A percentile compares a stretch with the other conserved stretches of the same genome.
Conservation (phyloP, 2,888 invertebrate species). For the Caenorhabditis wallacei region DNA sequence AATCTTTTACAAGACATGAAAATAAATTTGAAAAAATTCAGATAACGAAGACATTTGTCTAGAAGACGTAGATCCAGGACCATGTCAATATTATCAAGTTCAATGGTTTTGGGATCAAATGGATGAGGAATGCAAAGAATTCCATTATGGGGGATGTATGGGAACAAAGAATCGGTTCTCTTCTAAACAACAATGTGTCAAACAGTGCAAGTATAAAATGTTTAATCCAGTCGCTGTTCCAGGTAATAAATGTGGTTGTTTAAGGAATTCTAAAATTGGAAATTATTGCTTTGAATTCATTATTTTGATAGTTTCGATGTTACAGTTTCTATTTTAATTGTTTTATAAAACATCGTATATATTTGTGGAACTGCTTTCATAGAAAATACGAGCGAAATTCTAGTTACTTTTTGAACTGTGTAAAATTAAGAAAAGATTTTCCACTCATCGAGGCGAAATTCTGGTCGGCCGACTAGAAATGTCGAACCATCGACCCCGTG, state of each 20-base stretch:
- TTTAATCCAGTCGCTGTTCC: conserved; percentile 79
- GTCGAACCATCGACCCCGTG: too few relatives aligned
- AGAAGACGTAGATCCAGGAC: conserved; percentile 76
- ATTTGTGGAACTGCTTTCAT: too few relatives aligned
- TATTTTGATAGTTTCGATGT: not conserved
- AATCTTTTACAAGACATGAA: not conserved
- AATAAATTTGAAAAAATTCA: conserved; percentile 25
- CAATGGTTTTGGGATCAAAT: conserved; percentile 80
- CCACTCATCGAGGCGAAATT: too few relatives aligned
- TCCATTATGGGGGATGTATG: conserved; percentile 81
- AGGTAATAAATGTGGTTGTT: conserved; percentile 62
- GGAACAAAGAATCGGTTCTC: conserved; percentile 79
- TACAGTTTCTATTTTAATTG: too few relatives aligned
- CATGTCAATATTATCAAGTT: conserved; percentile 77
- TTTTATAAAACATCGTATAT: too few relatives aligned
- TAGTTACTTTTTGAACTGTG: too few relatives aligned
- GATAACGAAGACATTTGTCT: conserved; percentile 70
- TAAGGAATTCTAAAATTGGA: not conserved
- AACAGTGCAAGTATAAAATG: conserved; percentile 79
- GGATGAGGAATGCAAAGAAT: conserved; percentile 77
- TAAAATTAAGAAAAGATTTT: too few relatives aligned
- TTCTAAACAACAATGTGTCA: conserved; percentile 78
- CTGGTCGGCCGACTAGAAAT: too few relatives aligned
- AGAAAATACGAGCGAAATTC: too few relatives aligned
- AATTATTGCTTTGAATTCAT: not conserved